Conservation (phyloP, 2,888 invertebrate species). For the Rotaria sp. region DNA sequence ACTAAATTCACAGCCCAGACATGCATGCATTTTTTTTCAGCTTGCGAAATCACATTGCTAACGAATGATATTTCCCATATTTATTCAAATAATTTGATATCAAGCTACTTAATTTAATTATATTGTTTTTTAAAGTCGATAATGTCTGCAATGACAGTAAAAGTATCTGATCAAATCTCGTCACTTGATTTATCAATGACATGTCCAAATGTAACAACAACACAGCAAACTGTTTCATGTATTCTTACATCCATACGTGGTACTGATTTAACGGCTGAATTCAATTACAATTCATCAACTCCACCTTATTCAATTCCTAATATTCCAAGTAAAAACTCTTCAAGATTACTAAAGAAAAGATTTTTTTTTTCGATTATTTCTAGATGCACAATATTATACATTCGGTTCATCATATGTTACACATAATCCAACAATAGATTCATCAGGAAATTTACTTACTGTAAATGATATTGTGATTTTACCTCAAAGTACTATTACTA, state of each 20-base stretch:
- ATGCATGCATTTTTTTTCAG: no score
- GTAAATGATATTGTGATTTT: slow-evolving; percentile 16
- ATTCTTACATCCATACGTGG: not conserved
- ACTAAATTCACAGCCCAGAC: no score
- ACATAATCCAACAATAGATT: not conserved
- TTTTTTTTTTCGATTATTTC: not conserved
- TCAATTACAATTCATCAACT: not conserved
- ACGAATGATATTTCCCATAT: no score
- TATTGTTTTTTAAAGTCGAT: not conserved
- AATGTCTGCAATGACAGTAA: not conserved
- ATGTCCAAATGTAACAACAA: slow-evolving; percentile 21
- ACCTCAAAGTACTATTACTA: not conserved
- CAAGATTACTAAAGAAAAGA: not conserved
- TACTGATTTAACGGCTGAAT: not conserved
- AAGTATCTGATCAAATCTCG: not conserved
- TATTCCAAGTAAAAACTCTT: not conserved
- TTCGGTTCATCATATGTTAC: not conserved
- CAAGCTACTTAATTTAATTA: no score
- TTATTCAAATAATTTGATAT: no score
- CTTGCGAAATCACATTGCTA: no score
- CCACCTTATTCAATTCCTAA: not conserved
- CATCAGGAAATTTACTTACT: not conserved
- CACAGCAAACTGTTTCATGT: not conserved
- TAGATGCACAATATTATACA: slow-evolving; percentile 1
- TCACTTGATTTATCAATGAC: not conserved